These are phyloP conservation scores for Sphaerophoria taeniata DNA, from an alignment of 2,888 invertebrate genomes.

Conservation along the genomic window DNA sequence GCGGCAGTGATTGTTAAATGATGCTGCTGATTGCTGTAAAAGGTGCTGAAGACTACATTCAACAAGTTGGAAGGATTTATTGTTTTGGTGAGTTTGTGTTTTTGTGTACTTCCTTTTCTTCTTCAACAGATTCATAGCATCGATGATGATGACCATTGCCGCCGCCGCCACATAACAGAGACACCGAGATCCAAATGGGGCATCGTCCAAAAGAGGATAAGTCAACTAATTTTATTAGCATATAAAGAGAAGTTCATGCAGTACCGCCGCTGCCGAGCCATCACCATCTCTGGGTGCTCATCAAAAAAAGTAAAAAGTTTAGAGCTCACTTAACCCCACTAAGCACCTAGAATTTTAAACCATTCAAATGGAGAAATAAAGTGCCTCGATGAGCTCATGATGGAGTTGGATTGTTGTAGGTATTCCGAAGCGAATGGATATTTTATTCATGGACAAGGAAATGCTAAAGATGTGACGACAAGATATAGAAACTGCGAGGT, in stretches of 20 bases:
- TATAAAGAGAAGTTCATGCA: slow-evolving; percentile 60
- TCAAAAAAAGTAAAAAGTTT: slow-evolving; percentile 21
- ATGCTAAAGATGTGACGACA: slow-evolving; percentile 31
- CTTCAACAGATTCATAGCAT: not conserved
- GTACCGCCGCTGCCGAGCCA: slow-evolving; percentile 1
- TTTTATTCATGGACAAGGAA: slow-evolving; percentile 30
- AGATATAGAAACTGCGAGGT: slow-evolving; percentile 31
- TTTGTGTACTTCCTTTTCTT: slow-evolving; percentile 3
- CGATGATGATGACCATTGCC: slow-evolving; percentile 1
- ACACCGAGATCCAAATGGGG: slow-evolving; percentile 30
- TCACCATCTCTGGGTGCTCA: not conserved
- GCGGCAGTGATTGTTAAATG: slow-evolving; percentile 62
- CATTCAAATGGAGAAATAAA: slow-evolving; percentile 57
- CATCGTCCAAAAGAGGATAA: slow-evolving; percentile 24
- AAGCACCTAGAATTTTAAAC: slow-evolving; percentile 49
- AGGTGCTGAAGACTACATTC: slow-evolving; percentile 72
- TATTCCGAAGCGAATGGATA: slow-evolving; percentile 25
- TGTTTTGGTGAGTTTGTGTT: slow-evolving; percentile 44
- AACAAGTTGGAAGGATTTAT: slow-evolving; percentile 72
- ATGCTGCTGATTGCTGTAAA: slow-evolving; percentile 71
- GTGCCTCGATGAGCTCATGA: slow-evolving; percentile 26
- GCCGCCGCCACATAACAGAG: not conserved
- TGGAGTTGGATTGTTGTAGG: slow-evolving; percentile 39
- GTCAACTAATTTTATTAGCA: slow-evolving; percentile 71
- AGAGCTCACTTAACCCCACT: slow-evolving; percentile 61